phyloP scores from a whole-genome alignment of 2,888 invertebrate species.

The Lobophora halterata region DNA sequence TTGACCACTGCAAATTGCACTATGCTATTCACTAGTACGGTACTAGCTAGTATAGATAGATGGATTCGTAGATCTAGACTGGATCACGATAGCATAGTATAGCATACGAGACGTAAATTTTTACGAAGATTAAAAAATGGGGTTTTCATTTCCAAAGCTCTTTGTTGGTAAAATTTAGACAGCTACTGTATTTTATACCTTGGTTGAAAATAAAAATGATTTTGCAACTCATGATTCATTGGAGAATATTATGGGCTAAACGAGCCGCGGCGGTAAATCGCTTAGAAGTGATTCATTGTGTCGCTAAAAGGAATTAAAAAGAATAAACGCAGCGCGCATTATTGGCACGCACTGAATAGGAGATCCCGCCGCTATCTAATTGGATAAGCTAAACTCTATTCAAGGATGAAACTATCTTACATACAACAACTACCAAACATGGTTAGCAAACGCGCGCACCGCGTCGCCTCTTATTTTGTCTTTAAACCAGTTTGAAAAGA shows the following conservation, averaged over 20 bases:
- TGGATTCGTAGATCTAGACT: no score
- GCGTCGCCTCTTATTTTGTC: slow-evolving; percentile 28
- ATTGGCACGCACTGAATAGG: slow-evolving; percentile 15
- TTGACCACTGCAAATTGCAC: slow-evolving; percentile 2
- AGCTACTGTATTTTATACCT: no score
- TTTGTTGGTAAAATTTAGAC: no score
- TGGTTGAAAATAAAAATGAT: no score
- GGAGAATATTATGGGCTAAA: slow-evolving; percentile 6
- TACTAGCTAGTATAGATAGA: no score
- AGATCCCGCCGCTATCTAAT: slow-evolving; percentile 17
- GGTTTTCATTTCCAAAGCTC: no score
- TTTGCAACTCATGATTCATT: no score
- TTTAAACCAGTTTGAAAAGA: slow-evolving; percentile 25
- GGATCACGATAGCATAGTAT: no score
- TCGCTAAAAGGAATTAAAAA: slow-evolving; percentile 16
- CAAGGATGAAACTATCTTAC: slow-evolving; percentile 17
- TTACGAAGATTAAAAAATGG: no score
- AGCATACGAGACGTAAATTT: no score
- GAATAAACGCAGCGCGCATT: slow-evolving; percentile 14
- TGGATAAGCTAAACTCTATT: slow-evolving; percentile 20
- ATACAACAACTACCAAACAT: slow-evolving; percentile 30
- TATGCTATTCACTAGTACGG: no score
- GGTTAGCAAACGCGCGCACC: slow-evolving; percentile 28
- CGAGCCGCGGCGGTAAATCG: slow-evolving; percentile 9
- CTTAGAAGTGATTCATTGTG: slow-evolving; percentile 18